Evolutionary conservation across 2,888 invertebrate genomes (phyloP).

Genomic region (Drosophila niveifrons): DNA sequence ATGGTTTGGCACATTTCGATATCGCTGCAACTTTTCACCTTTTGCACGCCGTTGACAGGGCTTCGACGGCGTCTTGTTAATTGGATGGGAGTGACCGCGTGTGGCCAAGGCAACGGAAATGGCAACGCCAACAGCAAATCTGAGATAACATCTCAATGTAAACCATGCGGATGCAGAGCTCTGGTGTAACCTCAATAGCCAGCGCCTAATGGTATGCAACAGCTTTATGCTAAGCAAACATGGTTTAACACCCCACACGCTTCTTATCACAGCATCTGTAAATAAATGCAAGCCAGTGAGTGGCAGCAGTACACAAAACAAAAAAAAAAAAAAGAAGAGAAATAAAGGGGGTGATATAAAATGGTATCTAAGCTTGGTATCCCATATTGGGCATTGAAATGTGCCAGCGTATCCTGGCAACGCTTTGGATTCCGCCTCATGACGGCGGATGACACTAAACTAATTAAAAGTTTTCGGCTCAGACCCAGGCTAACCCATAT

Average conservation of each 20-base stretch:
- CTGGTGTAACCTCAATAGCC: conserved; percentile 37
- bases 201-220: conserved; percentile 45
- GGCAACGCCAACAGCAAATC: conserved; percentile 24
- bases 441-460: conserved; percentile 63
- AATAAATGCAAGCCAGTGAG: conserved; percentile 31
- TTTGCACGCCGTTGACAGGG: conserved; percentile 58
- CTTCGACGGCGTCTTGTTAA: conserved; percentile 62
- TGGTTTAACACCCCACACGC: conserved; percentile 53
- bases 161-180: conserved; percentile 28
- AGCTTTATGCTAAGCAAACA: conserved; percentile 56
- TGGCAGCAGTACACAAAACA: conserved; percentile 1
- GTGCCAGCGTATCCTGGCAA: conserved; percentile 15
- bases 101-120: conserved; percentile 41
- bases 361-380: conserved; percentile 2
- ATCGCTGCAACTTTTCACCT: conserved; percentile 74
- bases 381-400: conserved; percentile 32
- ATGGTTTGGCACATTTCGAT: conserved; percentile 70
- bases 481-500: conserved; percentile 43
- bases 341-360: conserved; percentile 2
- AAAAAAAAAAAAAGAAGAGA: neutral
- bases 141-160: conserved; percentile 59
- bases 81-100: conserved; percentile 61
- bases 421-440: conserved; percentile 27
- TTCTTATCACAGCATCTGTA: conserved; percentile 36
- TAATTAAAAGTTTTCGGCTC: conserved; percentile 70